Evolutionary conservation across 2,113 vertebrate species (phyloP).

Genomic region (Podilymbus podiceps): DNA sequence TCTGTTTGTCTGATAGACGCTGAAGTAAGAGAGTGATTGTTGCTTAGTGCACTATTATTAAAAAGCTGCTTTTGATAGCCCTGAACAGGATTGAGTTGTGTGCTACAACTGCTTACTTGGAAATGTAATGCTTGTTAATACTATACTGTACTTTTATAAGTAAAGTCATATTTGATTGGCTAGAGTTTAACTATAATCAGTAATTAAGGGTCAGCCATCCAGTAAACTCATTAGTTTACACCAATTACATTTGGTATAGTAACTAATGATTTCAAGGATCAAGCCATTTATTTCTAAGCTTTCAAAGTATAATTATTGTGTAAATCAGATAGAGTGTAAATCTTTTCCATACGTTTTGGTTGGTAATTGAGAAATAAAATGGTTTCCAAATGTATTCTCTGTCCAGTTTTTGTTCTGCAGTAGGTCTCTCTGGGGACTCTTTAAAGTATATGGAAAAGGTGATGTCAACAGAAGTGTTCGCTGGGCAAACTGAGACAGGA

Average conservation of each 20-base stretch:
- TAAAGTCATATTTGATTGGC: slow-evolving; percentile 78
- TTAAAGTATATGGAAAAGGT: slow-evolving; percentile 85
- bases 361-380: slow-evolving; percentile 89
- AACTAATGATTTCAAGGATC: slow-evolving; percentile 82
- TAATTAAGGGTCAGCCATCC: slow-evolving; percentile 82
- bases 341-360: slow-evolving; percentile 85
- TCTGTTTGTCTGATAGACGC: slow-evolving; percentile 67
- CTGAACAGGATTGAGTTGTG: slow-evolving; percentile 67
- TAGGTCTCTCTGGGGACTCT: slow-evolving; percentile 79
- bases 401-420: slow-evolving; percentile 79
- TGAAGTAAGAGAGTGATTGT: slow-evolving; percentile 66
- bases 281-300: slow-evolving; percentile 82
- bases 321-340: slow-evolving; percentile 84
- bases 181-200: slow-evolving; percentile 80
- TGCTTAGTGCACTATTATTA: slow-evolving; percentile 70
- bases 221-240: slow-evolving; percentile 84
- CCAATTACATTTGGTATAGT: slow-evolving; percentile 83
- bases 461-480: slow-evolving; percentile 81
- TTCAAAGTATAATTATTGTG: slow-evolving; percentile 85
- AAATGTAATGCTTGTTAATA: slow-evolving; percentile 76
- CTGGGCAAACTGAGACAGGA: slow-evolving; percentile 78
- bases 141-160: slow-evolving; percentile 75
- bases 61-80: slow-evolving; percentile 75
- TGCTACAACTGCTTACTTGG: slow-evolving; percentile 75
- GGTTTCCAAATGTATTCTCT: slow-evolving; percentile 87